Base-by-base conservation (phyloP, 1,140 invertebrate genomes). In the Prorops nasuta region DNA sequence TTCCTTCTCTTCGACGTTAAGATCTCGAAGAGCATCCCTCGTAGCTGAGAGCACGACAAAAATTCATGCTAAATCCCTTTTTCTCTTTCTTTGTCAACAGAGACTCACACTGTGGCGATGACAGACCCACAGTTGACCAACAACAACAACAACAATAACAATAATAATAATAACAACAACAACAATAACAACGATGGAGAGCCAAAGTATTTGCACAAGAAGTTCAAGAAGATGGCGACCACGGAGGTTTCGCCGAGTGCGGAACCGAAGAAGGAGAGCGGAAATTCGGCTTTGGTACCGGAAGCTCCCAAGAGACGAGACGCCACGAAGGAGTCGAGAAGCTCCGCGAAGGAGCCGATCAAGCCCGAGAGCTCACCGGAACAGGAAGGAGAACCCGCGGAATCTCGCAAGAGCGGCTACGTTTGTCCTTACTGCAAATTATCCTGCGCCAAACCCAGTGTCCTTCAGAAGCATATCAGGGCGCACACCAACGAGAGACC, bases 401-500 rank as follows among this genome's bases (percentile, higher is more conserved):
- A 80, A 64, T 56, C 76, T 1, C 64, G 66, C 56, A 69, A 81
- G 66, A 58, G 67, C 14, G 64, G 65, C 51, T 87, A 95, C 74
- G 82, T 90, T 46, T 96, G 93, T 68, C 84, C 86, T 2, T 94
- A 92, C 72, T 96, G 93, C 77, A 89, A 88, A 66, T 76, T 92
- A 63, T 85, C 84, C 32, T 96, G 92, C 80, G 87, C 91, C 56
- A 96, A 96, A 73, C 93, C 92, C n/a, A 94, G 91, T 64, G 92
- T 95, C 34, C 79, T 96, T 38, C 86, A 94, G 69, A 96, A 96
- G 79, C 93, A 96, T 79, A 90, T 95, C 64, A 84, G 92, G 60
- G 85, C 91, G 50, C 91, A 96, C 77, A 90, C 92, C n/a, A 94
- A 94, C 66, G 92, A 96, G 72, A 82, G 93, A 40, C 92, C 92